Percentiles rank a stretch among this genome's conserved stretches.
Evolutionary conservation across 2,113 vertebrate species (phyloP).

Genomic region (Pelmatolapia mariae): DNA sequence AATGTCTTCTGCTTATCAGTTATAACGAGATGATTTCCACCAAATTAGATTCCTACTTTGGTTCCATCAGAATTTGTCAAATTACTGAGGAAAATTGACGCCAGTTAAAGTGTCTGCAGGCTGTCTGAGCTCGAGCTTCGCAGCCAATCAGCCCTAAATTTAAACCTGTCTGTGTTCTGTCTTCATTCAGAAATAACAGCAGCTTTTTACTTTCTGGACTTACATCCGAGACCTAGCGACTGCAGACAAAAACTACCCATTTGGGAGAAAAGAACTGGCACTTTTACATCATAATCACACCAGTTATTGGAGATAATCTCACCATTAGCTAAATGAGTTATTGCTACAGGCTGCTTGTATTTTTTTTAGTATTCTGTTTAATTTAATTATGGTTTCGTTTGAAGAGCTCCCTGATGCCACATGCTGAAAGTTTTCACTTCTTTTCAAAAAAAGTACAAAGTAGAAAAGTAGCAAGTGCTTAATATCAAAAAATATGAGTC

Average conservation of each 20-base stretch:
- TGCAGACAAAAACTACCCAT: background rate
- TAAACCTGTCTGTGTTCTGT: background rate
- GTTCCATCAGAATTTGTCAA: conserved; percentile 11
- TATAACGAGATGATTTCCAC: conserved; percentile 15
- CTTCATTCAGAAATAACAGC: background rate
- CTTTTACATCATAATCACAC: background rate
- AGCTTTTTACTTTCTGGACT: background rate
- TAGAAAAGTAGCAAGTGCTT: background rate
- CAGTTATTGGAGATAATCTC: background rate
- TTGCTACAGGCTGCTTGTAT: background rate
- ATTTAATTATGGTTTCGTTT: background rate
- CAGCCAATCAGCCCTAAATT: background rate
- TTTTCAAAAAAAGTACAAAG: background rate
- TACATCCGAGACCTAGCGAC: rapidly evolving
- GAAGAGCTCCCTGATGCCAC: background rate
- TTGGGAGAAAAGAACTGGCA: background rate
- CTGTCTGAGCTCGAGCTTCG: background rate
- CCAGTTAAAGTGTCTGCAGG: background rate
- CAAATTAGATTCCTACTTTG: conserved; percentile 12
- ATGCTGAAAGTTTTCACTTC: background rate
- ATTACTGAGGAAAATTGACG: background rate
- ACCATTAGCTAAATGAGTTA: background rate
- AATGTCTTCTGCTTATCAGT: conserved; percentile 13
- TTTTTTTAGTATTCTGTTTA: background rate
- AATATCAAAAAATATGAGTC: background rate